Percentiles rank a stretch among this genome's conserved stretches.
These are phyloP conservation scores for Eolophus roseicapilla DNA, from an alignment of 2,113 vertebrate genomes.

Conservation along the genomic window DNA sequence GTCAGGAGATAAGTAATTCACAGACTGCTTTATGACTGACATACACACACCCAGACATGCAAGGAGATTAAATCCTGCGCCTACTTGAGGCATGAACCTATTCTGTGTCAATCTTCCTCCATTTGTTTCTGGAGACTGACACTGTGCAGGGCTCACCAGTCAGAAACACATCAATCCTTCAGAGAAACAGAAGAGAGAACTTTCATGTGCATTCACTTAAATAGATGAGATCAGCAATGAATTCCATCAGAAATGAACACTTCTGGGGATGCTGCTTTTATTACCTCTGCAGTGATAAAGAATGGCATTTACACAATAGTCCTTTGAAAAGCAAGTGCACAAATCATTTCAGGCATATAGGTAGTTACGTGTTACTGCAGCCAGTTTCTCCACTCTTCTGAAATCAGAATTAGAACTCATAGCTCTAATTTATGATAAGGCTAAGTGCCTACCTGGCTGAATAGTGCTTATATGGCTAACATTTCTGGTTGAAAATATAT, in stretches of 20 bases:
- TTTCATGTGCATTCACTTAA: slow-evolving; percentile 48
- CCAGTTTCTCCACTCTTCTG: background rate
- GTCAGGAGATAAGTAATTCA: slow-evolving; percentile 34
- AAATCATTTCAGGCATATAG: background rate
- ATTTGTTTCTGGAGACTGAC: slow-evolving; percentile 19
- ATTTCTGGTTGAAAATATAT: background rate
- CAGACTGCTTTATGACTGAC: slow-evolving; percentile 16
- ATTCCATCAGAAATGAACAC: background rate
- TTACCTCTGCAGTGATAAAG: background rate
- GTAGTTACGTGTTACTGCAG: background rate
- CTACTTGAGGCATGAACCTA: background rate
- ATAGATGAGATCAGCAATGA: slow-evolving; percentile 7
- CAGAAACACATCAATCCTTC: background rate
- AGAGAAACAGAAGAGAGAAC: background rate
- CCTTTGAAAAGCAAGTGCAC: background rate
- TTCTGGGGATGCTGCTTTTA: slow-evolving; percentile 15
- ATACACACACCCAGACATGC: background rate
- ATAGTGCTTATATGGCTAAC: background rate
- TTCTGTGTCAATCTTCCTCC: background rate
- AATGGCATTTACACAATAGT: background rate
- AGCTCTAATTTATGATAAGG: background rate
- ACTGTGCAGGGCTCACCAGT: background rate
- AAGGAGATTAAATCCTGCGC: slow-evolving; percentile 15
- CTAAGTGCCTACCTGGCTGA: background rate
- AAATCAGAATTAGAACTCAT: background rate